These are phyloP conservation scores for Polydrusus tereticollis DNA, from an alignment of 2,888 invertebrate genomes.

Conservation along the genomic window DNA sequence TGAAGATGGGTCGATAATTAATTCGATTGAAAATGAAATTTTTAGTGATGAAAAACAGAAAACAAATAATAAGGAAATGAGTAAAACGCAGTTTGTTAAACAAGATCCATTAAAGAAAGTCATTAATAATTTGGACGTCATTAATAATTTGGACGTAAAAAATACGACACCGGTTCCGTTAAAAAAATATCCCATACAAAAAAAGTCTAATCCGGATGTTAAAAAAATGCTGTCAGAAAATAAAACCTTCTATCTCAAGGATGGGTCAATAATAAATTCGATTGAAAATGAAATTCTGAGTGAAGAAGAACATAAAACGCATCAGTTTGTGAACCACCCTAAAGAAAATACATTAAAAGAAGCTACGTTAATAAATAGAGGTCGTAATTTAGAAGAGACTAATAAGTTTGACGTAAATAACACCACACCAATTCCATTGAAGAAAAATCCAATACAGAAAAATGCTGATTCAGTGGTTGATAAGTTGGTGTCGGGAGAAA, in stretches of 20 bases:
- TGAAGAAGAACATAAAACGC: no score
- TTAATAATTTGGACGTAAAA: no score
- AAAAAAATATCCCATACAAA: no score
- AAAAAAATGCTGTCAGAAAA: no score
- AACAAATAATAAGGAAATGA: neutral
- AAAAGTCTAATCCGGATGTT: no score
- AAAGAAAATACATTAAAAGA: neutral
- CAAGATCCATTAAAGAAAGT: no score
- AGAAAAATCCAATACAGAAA: neutral
- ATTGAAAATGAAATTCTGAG: no score
- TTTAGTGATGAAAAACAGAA: neutral
- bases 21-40: slow-evolving; percentile 23
- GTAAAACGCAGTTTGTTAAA: neutral
- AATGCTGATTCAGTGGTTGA: neutral
- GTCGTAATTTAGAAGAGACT: neutral
- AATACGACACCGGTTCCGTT: no score
- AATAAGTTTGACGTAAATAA: neutral
- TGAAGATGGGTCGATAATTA: neutral
- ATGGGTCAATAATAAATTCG: no score
- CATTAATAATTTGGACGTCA: no score
- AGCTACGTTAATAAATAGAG: neutral
- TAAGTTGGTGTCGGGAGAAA: neutral
- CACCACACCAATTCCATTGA: neutral
- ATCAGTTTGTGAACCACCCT: neutral
- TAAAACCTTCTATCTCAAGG: no score